Evolutionary conservation across 2,888 invertebrate genomes (phyloP).

Genomic region (Pheosia gnoma): DNA sequence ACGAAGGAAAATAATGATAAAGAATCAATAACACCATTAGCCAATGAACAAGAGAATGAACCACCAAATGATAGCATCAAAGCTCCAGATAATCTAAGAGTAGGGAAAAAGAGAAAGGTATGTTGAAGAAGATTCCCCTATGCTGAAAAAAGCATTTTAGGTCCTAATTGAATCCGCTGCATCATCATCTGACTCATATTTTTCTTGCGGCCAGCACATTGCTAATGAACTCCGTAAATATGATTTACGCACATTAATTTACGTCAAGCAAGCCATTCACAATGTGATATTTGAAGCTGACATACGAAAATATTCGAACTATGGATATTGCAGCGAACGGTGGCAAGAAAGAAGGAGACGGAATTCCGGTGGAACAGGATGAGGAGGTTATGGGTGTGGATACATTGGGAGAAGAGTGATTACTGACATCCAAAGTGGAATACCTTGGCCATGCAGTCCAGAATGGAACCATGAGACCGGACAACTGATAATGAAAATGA

Average conservation of each 20-base stretch:
- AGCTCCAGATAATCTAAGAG: too few relatives aligned
- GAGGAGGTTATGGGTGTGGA: constrained; percentile 1
- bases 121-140: constrained; percentile 10
- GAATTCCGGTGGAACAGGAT: too few relatives aligned
- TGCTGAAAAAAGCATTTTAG: constrained; percentile 6
- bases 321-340: constrained; percentile 8
- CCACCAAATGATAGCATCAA: too few relatives aligned
- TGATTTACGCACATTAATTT: constrained; percentile 14
- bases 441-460: too few relatives aligned
- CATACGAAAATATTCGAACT: constrained; percentile 13
- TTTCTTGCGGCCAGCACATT: constrained; percentile 9
- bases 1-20: too few relatives aligned
- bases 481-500: too few relatives aligned
- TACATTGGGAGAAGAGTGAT: too few relatives aligned
- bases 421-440: too few relatives aligned
- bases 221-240: constrained; percentile 13
- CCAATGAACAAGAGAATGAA: too few relatives aligned
- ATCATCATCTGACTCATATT: constrained; percentile 8
- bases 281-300: constrained; percentile 11
- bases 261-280: constrained; percentile 14
- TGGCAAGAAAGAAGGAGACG: neutral
- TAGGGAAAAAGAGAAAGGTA: constrained; percentile 4
- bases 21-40: too few relatives aligned
- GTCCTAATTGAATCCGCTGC: constrained; percentile 1
- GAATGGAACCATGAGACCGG: too few relatives aligned